Base-by-base conservation (phyloP, 2,797 vertebrate genomes). In the Ceyx erithaca region DNA sequence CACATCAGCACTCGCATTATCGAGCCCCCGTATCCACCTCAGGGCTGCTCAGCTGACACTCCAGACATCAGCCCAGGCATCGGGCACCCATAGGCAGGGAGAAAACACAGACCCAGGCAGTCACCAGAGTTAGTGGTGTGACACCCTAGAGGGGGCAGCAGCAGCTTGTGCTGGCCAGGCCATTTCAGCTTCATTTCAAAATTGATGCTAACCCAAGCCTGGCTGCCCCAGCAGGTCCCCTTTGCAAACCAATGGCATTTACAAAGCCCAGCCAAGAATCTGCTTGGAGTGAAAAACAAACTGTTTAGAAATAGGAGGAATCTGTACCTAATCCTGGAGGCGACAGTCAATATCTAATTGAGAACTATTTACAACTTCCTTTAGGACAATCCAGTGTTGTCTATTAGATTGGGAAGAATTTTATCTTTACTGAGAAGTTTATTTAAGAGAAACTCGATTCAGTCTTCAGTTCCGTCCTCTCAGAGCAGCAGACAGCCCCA, bases 1-100 rank as follows among this genome's bases (percentile, higher is more conserved):
- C 31, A 63, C 10, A 0, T 0, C 8, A 41, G 21, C 19, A 5
- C 22, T 10, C 6, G 1, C 2, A 0, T 9, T 7, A 0, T 9
- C 30, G 12, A 89, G 3, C 7, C 31, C 45, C 33, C 9, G n/a
- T 40, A 5, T 21, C 0, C 59, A 62, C n/a, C 20, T 31, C n/a
- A 1, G 31, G 37, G 20, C 23, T n/a, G 18, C 64, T 58, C 0
- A 0, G 46, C 33, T 35, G 33, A 11, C 13, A 4, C 6, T 21
- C 9, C n/a, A 4, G 28, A 4, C 12, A 0, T 3, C 64, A 15
- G n/a, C 51, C 17, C 45, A 0, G 7, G 4, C 9, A 37, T 59
- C 51, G 33, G 37, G 22, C 5, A 0, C 6, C 66, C 58, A 5
- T 0, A 6, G 78, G 10, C 30, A 25, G 9, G 3, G 17, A 4